A percentile compares a stretch with the other conserved stretches of the same genome.
Evolutionary conservation across 1,140 invertebrate genomes (phyloP).

Genomic region (Drosophila ananassae): DNA sequence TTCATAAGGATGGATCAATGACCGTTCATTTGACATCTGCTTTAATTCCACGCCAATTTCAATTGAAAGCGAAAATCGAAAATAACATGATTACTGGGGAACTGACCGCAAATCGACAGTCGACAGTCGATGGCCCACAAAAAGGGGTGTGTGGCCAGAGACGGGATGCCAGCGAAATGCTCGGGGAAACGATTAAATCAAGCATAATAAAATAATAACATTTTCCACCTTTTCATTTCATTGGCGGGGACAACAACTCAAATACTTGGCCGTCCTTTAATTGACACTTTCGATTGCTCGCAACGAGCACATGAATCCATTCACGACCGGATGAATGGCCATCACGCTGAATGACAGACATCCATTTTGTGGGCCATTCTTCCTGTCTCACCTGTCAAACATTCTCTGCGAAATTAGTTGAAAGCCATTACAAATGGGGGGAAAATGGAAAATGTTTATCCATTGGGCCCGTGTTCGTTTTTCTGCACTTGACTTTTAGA

Average conservation of each 20-base stretch:
- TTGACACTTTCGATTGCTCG: constrained; percentile 76
- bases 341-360: constrained; percentile 40
- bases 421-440: constrained; percentile 51
- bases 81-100: constrained; percentile 36
- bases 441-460: constrained; percentile 27
- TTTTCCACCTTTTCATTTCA: constrained; percentile 14
- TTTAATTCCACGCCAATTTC: constrained; percentile 61
- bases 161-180: neutral
- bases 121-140: neutral
- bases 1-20: constrained; percentile 51
- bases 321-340: constrained; percentile 26
- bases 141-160: neutral
- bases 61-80: constrained; percentile 50
- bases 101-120: constrained; percentile 56
- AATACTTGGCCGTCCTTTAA: constrained; percentile 58
- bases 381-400: constrained; percentile 55
- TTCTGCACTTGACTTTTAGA: constrained; percentile 18
- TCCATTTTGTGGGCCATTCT: constrained; percentile 35
- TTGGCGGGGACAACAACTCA: constrained; percentile 27
- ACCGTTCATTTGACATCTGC: constrained; percentile 66
- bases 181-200: constrained; percentile 59
- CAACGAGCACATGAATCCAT: constrained; percentile 3
- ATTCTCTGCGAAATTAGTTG: constrained; percentile 67
- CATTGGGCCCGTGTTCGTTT: constrained; percentile 17
- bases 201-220: constrained; percentile 72